These are phyloP conservation scores for Calcarius lapponicus DNA, from an alignment of 2,797 vertebrate species.

Conservation along the genomic window DNA sequence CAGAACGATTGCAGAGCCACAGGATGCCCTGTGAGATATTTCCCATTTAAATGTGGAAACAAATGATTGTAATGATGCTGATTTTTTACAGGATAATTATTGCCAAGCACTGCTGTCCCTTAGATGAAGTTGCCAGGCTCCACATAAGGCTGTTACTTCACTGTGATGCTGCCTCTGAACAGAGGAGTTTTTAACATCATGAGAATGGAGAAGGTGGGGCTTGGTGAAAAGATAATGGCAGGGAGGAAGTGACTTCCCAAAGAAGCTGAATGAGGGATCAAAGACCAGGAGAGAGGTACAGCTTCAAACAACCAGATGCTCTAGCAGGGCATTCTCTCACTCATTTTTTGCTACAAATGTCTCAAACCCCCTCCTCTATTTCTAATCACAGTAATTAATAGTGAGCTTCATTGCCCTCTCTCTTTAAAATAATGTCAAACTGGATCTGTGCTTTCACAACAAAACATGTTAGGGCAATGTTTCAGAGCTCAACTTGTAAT, in stretches of 20 bases:
- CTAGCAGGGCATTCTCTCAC: neutral
- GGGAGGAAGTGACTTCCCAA: neutral
- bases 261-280: neutral
- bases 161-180: neutral
- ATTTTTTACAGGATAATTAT: neutral
- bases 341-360: neutral
- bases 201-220: neutral
- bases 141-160: neutral
- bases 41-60: neutral
- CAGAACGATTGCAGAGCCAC: neutral
- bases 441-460: slow-evolving; percentile 55
- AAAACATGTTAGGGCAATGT: slow-evolving; percentile 56
- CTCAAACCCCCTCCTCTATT: neutral
- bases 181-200: neutral
- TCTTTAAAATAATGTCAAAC: slow-evolving; percentile 47
- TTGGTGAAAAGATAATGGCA: neutral
- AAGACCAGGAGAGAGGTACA: neutral
- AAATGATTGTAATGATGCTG: neutral
- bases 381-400: neutral
- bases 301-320: neutral
- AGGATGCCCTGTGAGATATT: neutral
- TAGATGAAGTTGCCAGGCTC: neutral
- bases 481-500: slow-evolving; percentile 57
- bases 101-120: neutral
- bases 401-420: neutral